A percentile compares a stretch with the other conserved stretches of the same genome.
Conservation (phyloP, 23 tunicate species). For the Corella eumyota region DNA sequence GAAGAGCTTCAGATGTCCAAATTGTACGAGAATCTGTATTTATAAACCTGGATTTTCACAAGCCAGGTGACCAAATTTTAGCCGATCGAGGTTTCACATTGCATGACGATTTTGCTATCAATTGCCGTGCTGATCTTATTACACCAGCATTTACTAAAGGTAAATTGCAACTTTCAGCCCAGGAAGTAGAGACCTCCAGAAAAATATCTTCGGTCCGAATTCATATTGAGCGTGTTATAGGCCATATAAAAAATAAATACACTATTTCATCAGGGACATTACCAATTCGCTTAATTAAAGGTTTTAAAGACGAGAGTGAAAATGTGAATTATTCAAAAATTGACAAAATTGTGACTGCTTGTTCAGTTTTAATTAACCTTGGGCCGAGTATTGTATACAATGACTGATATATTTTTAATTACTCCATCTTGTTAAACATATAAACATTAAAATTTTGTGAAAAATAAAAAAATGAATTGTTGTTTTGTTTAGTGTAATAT, state of each 20-base stretch:
- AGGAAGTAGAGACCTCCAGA: slow-evolving; percentile 10
- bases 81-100: slow-evolving; percentile 28
- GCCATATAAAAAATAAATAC: slow-evolving; percentile 9
- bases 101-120: slow-evolving; percentile 1
- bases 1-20: slow-evolving; percentile 11
- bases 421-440: too few species aligned
- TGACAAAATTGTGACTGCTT: slow-evolving; percentile 7
- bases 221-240: slow-evolving; percentile 19
- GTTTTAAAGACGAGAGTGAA: slow-evolving; percentile 1
- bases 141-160: slow-evolving; percentile 15
- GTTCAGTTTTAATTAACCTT: slow-evolving; percentile 1
- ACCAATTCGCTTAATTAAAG: neutral
- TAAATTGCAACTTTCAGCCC: slow-evolving; percentile 5
- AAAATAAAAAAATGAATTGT: too few species aligned
- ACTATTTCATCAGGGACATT: slow-evolving; percentile 4
- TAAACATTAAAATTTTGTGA: too few species aligned
- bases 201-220: slow-evolving; percentile 10
- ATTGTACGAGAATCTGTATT: neutral
- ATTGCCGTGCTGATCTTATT: neutral
- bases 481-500: too few species aligned
- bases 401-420: neutral
- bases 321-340: neutral
- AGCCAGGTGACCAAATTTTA: slow-evolving; percentile 5
- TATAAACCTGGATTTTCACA: slow-evolving; percentile 1
- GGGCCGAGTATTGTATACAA: slow-evolving; percentile 4